Evolutionary conservation across 1,140 invertebrate genomes (phyloP).

Genomic region (Zophobas atratus): DNA sequence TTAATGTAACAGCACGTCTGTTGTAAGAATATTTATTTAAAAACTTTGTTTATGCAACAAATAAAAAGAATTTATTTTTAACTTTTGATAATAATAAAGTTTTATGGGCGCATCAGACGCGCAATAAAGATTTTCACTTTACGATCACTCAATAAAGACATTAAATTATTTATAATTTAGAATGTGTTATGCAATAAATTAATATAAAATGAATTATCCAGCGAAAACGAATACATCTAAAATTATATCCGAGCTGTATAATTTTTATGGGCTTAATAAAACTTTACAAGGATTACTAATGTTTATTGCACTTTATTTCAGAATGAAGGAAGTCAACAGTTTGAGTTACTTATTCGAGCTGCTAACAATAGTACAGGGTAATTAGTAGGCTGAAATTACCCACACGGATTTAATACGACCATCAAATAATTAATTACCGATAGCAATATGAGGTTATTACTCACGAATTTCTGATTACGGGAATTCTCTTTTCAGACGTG

Average conservation of each 20-base stretch:
- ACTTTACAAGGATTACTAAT: slow-evolving; percentile 16
- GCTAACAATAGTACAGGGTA: too few species aligned
- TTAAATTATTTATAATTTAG: slow-evolving; percentile 43
- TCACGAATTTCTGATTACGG: too few species aligned
- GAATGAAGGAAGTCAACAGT: neutral
- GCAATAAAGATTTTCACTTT: slow-evolving; percentile 44
- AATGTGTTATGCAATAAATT: slow-evolving; percentile 26
- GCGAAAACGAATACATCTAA: slow-evolving; percentile 5
- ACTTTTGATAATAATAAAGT: slow-evolving; percentile 40
- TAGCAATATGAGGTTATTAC: too few species aligned
- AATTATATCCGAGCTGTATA: slow-evolving; percentile 19
- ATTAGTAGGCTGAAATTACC: too few species aligned
- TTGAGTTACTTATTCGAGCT: too few species aligned
- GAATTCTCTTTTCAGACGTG: too few species aligned
- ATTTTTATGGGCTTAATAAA: slow-evolving; percentile 35
- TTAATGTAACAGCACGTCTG: neutral
- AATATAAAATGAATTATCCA: slow-evolving; percentile 33
- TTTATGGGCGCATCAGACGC: slow-evolving; percentile 36
- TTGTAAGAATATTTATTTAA: neutral
- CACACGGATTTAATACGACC: too few species aligned
- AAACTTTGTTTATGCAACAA: slow-evolving; percentile 21
- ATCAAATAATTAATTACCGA: too few species aligned
- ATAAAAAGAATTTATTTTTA: slow-evolving; percentile 8
- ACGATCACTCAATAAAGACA: slow-evolving; percentile 45
- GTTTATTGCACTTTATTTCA: slow-evolving; percentile 21